These are phyloP conservation scores for Orthosia gracilis DNA, from an alignment of 2,888 invertebrate species.

Conservation along the genomic window DNA sequence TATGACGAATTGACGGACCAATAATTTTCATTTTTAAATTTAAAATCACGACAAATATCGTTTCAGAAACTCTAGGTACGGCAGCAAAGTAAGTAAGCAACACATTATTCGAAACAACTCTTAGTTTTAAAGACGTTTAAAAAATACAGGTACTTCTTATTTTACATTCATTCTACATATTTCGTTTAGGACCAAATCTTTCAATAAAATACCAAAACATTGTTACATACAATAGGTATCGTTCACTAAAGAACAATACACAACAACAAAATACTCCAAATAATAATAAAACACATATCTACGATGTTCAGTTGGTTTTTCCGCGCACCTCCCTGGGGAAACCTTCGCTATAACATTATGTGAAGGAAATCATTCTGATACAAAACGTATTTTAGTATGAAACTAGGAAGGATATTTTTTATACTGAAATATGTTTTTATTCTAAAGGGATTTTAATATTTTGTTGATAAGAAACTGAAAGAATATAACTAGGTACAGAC, in stretches of 20 bases:
- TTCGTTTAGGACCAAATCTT: neutral
- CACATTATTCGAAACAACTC: neutral
- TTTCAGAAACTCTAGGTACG: too few species aligned
- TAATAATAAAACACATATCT: slow-evolving; percentile 49
- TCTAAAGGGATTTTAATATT: slow-evolving; percentile 47
- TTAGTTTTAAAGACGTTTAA: neutral
- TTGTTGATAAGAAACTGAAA: neutral
- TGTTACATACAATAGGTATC: slow-evolving; percentile 11
- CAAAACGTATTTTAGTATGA: slow-evolving; percentile 54
- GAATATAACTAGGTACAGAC: too few species aligned
- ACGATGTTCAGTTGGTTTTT: slow-evolving; percentile 44
- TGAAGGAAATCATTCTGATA: slow-evolving; percentile 51
- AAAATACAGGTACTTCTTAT: neutral
- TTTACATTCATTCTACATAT: neutral
- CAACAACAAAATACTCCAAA: slow-evolving; percentile 33
- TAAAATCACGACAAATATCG: too few species aligned
- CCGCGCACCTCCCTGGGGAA: slow-evolving; percentile 24
- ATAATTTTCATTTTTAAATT: too few species aligned
- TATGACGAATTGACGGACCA: too few species aligned
- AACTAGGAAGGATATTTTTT: slow-evolving; percentile 45
- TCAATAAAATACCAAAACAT: neutral
- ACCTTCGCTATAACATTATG: slow-evolving; percentile 29
- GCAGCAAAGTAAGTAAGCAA: neutral
- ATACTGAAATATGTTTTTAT: slow-evolving; percentile 22
- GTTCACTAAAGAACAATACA: slow-evolving; percentile 21